Evolutionary conservation across 2,888 invertebrate species (phyloP), one percentile per base, ranked within the genome.

Genomic region (Nymphalis urticae): DNA sequence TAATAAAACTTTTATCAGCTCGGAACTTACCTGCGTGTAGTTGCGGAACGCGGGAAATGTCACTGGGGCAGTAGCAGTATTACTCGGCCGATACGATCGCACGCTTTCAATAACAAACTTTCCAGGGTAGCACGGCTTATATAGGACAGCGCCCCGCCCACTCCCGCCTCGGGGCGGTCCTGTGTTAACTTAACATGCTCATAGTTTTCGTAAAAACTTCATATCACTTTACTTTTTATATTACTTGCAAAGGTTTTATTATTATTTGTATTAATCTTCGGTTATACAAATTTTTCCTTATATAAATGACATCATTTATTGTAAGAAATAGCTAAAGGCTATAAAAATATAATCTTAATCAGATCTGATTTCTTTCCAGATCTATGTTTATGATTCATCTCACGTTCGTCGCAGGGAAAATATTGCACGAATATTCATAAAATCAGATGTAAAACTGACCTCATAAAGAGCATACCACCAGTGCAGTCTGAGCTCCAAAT

Each of bases 81-180:
- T 82, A 82, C 84, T 79, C 78, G 76, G 79, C 80, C 80, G 87
- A 80, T 84, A 82, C 83, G 85, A 85, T 86, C 82, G 84, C 42
- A 42, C 89, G 85, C 86, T 86, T 90, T 83, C 85, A 90, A 87
- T 90, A 88, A 86, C 86, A 87, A 88, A 86, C 80, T 86, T 88
- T 84, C 83, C 79, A 84, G 83, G 80, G 84, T 79, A 83, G 85
- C 88, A 79, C 76, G 79, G 82, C 87, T 92, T 92, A 90, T 92
- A 92, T 91, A 92, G 86, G 75, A 63, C 75, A 73, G 80, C 84
- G 89, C 87, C 79, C 90, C 92, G 91, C 92, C 92, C 85, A 89
- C 83, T 81, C 79, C 87, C 86, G 87, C 87, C 85, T 77, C 73
- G 75, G 83, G 89, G 88, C 87, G 90, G 86, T 81, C 75, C 83